Evolutionary conservation across 2,888 invertebrate species (phyloP).

Genomic region (Rhingia rostrata): DNA sequence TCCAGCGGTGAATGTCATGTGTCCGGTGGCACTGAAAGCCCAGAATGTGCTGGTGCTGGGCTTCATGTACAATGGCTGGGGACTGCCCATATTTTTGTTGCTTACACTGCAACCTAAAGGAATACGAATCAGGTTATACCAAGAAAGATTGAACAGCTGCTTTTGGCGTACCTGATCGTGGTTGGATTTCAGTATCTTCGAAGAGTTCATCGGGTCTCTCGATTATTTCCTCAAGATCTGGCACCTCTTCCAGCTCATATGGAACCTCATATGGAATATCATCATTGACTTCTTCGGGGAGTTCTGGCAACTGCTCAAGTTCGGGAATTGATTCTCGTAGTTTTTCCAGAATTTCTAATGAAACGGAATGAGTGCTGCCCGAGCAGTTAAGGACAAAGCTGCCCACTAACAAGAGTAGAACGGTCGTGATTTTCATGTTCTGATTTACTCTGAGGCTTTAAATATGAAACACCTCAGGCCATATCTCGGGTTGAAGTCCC

Average conservation of each 20-base stretch:
- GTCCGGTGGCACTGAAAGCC: conserved; percentile 76
- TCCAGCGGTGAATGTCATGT: conserved; percentile 77
- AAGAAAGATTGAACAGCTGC: not conserved
- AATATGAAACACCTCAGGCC: not conserved
- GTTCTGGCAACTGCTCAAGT: not conserved
- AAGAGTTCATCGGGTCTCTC: conserved; percentile 11
- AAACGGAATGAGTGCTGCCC: conserved; percentile 16
- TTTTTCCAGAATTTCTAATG: conserved; percentile 3
- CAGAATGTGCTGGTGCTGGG: too few relatives aligned
- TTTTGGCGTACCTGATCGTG: conserved; percentile 22
- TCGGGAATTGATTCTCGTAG: conserved; percentile 1
- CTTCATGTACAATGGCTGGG: too few relatives aligned
- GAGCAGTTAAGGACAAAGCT: conserved; percentile 28
- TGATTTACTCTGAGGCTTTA: conserved; percentile 14
- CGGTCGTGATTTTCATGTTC: conserved; percentile 42
- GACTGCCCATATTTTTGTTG: conserved; percentile 62
- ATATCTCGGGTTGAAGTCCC: too few relatives aligned
- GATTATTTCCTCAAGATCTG: conserved; percentile 39
- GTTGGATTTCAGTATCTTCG: not conserved
- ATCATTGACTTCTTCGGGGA: conserved; percentile 15
- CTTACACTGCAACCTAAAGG: conserved; percentile 43
- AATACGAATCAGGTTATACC: not conserved
- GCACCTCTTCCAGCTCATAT: conserved; percentile 4
- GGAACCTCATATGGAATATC: not conserved
- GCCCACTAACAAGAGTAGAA: conserved; percentile 34